Evolutionary conservation across 2,113 vertebrate genomes (phyloP), one percentile per base, ranked within the genome.

Genomic region (Emydura subglobosa): DNA sequence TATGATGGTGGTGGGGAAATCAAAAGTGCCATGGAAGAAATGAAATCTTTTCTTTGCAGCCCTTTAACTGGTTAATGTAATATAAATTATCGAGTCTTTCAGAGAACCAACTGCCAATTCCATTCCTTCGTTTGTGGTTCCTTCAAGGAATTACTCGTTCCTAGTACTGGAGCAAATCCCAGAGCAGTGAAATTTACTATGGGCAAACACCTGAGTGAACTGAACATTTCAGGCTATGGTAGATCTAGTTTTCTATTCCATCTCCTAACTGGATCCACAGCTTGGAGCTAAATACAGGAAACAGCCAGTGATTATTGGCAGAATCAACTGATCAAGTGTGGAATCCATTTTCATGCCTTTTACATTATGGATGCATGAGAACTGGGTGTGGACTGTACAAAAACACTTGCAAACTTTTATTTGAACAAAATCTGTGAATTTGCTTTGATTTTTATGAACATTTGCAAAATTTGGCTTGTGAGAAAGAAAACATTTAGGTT

Each of bases 1-100:
- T 85, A 57, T 91, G 93, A 2, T 81, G 74, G 53, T 51, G 55
- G 50, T 97, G 89, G 94, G 91, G 95, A 95, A 97, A 91, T 97
- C 86, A 90, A 9, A 97, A 97, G 88, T 86, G 83, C 88, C 94
- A 76, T 87, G 94, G 94, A 94, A 94, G 95, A 97, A 95, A 85
- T 86, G 92, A 94, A 96, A 94, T 89, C 42, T 17, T 94, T 79
- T 92, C 2, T 93, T 94, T 95, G 82, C 93, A 61, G 92, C 96
- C 93, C 91, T 92, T 84, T 68, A 88, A 92, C 91, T 95, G 88
- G 91, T 92, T 96, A 93, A 82, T 91, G 85, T 76, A 97, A 89
- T 79, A 82, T 91, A 84, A 81, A 72, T 44, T 88, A 89, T 47
- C 61, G 51, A 79, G 61, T 59, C 47, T 74, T 84, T 79, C 51